A percentile compares a stretch with the other conserved stretches of the same genome.
phyloP scores from a whole-genome alignment of 2,888 invertebrate genomes.

The Lycophotia porphyrea region DNA sequence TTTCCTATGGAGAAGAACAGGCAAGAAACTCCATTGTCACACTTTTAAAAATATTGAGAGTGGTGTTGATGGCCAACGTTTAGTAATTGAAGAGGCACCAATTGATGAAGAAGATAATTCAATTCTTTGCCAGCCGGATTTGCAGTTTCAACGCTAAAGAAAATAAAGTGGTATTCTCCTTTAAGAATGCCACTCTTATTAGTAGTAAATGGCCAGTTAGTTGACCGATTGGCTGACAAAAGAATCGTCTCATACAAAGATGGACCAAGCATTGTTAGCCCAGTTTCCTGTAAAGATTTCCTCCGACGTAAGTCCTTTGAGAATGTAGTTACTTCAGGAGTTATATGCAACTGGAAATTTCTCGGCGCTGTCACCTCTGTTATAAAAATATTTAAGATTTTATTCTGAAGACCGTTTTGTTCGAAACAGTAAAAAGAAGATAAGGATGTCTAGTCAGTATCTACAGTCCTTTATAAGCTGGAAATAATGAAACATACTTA shows the following conservation, averaged over 20 bases:
- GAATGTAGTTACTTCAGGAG: not conserved
- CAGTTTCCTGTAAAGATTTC: not conserved
- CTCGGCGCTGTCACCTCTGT: not conserved
- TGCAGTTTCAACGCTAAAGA: not conserved
- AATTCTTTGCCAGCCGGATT: not conserved
- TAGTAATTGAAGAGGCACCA: not conserved
- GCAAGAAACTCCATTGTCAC: not conserved
- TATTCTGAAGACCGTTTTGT: not conserved
- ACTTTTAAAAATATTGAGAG: not conserved
- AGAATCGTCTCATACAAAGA: not conserved
- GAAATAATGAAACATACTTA: not conserved
- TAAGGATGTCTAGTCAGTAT: too few relatives aligned
- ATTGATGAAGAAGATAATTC: not conserved
- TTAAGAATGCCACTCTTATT: not conserved
- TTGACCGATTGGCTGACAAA: slow-evolving; percentile 16
- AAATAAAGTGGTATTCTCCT: slow-evolving; percentile 1
- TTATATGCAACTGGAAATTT: not conserved
- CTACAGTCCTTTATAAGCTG: not conserved
- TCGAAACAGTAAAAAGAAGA: not conserved
- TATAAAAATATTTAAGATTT: not conserved
- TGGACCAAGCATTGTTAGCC: slow-evolving; percentile 1
- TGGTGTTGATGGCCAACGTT: not conserved
- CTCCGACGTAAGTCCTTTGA: not conserved
- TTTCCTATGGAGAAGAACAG: not conserved
- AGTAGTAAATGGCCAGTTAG: not conserved